Evolutionary conservation across 1,140 invertebrate genomes (phyloP), one percentile per base, ranked within the genome.

Genomic region (Drosophila sulfurigaster): DNA sequence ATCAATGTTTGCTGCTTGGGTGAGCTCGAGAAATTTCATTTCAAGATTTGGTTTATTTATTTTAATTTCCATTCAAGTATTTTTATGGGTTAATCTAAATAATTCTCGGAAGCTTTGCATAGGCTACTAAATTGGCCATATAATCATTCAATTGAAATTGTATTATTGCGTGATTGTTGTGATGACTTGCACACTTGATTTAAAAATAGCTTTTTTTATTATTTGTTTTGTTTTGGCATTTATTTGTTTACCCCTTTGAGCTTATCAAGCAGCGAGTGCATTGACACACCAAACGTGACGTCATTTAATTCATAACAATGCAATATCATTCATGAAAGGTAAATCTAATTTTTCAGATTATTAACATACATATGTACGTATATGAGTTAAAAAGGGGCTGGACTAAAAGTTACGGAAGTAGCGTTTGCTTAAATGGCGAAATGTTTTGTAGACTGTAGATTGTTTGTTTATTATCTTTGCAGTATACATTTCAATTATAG

Each of bases 221-320:
- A 5, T 43, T 32, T 52, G 49, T n/a, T 32, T 32, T n/a, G 20
- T 2, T 43, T 43, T 13, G n/a, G 41, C 8, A 41, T 13, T 13
- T 3, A 11, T 10, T 65, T 65, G 51, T 48, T 64, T 65, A 57
- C 35, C 38, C 10, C 8, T 15, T 10, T 25, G 8, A 6, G 15
- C 57, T 60, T 69, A 60, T 69, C 57, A 45, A 7, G 0, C n/a
- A 5, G 25, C n/a, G 51, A 52, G 28, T 11, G n/a, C 11, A 32
- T 52, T 57, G 32, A 38, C 28, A 38, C 30, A 15, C 16, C 1
- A 10, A 52, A 32, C 8, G 28, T 52, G 28, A 52, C 51, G 30
- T 13, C 7, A 13, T 52, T 54, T 4, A 7, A 35, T 8, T 54
- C 28, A 35, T 13, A 13, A 43, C 41, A 43, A 8, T 10, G 35